A percentile compares a stretch with the other conserved stretches of the same genome.
These are phyloP conservation scores for Cacatua alba DNA, from an alignment of 2,113 vertebrate species.

Conservation along the genomic window DNA sequence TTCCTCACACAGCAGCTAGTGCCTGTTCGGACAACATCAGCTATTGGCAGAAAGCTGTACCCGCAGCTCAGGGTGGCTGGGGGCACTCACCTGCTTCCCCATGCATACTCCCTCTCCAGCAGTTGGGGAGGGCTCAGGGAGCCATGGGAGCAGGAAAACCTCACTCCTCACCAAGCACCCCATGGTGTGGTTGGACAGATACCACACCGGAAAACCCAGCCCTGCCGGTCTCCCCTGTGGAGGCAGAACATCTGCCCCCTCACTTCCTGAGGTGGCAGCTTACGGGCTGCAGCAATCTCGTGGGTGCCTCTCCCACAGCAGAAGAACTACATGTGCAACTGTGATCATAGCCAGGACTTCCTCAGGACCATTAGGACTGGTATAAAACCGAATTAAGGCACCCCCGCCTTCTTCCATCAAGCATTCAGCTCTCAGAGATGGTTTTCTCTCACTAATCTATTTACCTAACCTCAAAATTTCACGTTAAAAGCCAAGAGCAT, in stretches of 20 bases:
- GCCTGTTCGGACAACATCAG: neutral
- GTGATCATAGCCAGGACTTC: neutral
- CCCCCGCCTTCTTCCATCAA: neutral
- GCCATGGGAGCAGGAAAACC: neutral
- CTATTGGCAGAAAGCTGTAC: neutral
- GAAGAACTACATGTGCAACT: neutral
- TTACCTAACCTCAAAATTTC: conserved; percentile 5
- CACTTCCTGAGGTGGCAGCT: neutral
- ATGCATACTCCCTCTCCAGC: neutral
- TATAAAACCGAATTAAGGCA: neutral
- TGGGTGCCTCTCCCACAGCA: neutral
- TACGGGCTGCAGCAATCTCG: neutral
- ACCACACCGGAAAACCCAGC: neutral
- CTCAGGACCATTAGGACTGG: neutral
- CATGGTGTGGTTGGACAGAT: rapidly evolving
- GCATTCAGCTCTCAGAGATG: neutral
- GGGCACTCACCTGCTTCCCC: too few relatives aligned
- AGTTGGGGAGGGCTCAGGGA: neutral
- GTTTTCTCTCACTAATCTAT: conserved; percentile 8
- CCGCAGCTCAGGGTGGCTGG: rapidly evolving
- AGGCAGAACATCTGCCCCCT: neutral
- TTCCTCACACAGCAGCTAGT: neutral
- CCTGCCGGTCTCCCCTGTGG: neutral
- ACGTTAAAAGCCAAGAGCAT: neutral
- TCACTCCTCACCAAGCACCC: neutral